phyloP scores from a whole-genome alignment of 2,113 vertebrate genomes.

The Pteronura brasiliensis region DNA sequence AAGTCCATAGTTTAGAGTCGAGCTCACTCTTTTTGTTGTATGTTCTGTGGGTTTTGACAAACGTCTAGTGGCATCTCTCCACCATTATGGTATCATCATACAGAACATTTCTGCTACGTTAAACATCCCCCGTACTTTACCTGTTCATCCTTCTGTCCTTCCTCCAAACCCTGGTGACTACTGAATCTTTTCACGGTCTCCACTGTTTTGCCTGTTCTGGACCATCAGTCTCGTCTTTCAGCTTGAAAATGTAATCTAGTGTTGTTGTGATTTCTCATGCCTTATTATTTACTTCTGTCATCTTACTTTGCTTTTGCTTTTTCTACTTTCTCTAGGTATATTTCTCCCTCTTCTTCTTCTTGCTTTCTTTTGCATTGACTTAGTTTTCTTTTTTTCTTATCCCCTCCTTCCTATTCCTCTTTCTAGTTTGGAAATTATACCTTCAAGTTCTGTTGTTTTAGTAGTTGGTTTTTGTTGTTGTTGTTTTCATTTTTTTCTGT shows the following conservation, averaged over 20 bases:
- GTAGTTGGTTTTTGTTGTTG: neutral
- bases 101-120: neutral
- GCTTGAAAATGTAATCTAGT: neutral
- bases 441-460: neutral
- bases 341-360: neutral
- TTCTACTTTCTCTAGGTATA: neutral
- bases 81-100: neutral
- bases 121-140: neutral
- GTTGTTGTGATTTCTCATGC: neutral
- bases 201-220: neutral
- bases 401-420: neutral
- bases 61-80: neutral
- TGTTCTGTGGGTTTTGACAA: neutral
- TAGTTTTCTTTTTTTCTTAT: neutral
- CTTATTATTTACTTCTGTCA: neutral
- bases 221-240: neutral
- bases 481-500: neutral
- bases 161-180: neutral
- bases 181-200: neutral
- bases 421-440: neutral
- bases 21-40: neutral
- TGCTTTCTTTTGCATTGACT: neutral
- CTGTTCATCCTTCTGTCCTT: neutral
- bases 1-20: neutral
- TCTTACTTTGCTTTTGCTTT: neutral